Evolutionary conservation across 2,888 invertebrate species (phyloP).

Genomic region (Euspilapteryx auroguttella): DNA sequence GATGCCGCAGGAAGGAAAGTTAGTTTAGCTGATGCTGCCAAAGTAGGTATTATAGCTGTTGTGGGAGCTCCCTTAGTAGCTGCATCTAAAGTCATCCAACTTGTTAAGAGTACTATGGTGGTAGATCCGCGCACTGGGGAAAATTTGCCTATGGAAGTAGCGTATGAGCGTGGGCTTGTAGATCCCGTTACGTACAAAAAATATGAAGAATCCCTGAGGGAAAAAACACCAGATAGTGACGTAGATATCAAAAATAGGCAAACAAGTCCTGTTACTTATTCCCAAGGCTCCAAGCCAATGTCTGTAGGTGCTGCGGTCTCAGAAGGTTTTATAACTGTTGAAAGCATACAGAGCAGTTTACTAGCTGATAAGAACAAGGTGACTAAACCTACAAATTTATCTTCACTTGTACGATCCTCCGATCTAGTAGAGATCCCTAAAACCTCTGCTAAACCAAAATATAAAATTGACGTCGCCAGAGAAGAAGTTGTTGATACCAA

Average conservation of each 20-base stretch:
- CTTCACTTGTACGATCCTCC: too few relatives aligned
- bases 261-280: conserved; percentile 12
- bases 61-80: conserved; percentile 75
- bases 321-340: conserved; percentile 55
- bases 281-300: conserved; percentile 44
- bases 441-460: conserved; percentile 59
- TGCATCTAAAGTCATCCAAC: conserved; percentile 68
- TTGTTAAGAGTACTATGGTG: conserved; percentile 66
- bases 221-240: conserved; percentile 25
- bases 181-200: conserved; percentile 55
- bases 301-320: conserved; percentile 63
- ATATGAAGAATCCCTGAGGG: conserved; percentile 47
- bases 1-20: conserved; percentile 68
- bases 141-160: conserved; percentile 78
- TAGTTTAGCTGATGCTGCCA: conserved; percentile 72
- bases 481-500: conserved; percentile 60
- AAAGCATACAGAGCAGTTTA: conserved; percentile 47
- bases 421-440: conserved; percentile 63
- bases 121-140: conserved; percentile 81
- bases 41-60: conserved; percentile 75
- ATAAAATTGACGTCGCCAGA: conserved; percentile 67
- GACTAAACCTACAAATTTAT: too few relatives aligned
- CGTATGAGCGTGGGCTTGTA: conserved; percentile 75
- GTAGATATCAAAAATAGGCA: conserved; percentile 9
- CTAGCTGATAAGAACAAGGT: conserved; percentile 30